Base-by-base conservation (phyloP, 2,113 vertebrate species). In the Gnathonemus longibarbis region DNA sequence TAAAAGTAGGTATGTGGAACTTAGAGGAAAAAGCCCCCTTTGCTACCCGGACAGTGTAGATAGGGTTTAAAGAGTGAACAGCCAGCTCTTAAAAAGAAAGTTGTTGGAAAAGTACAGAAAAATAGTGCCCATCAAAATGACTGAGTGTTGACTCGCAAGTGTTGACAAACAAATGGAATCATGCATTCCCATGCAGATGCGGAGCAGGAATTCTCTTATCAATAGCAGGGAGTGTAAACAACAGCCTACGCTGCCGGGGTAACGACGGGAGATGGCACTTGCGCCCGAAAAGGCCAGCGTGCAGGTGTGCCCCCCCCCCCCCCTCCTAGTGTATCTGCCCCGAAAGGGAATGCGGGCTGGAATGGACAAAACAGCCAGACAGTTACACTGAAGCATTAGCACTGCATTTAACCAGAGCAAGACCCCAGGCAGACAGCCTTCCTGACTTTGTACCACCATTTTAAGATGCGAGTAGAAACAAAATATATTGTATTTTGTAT, bases 141-240 rank as follows among this genome's bases (percentile, higher is more conserved):
- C 4, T 21, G 24, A 50, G 84, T 31, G 35, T 39, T 39, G 9
- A 56, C 8, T 35, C 19, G 15, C 70, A 39, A 77, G 70, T 88
- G 21, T 53, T 74, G 21, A 13, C 49, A 74, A 52, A 66, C 45
- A 10, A 56, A 74, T 49, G 53, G 88, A 48, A 74, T 62, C 87
- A 48, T 5, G 39, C 48, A 88, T 90, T 58, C 70, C 74, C 53
- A 31, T 84, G 74, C 87, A 88, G 39, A 84, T 91, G 83, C 42
- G 80, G 46, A 19, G n/a, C 90, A 66, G 90, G 83, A 89, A 91
- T 89, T 86, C 31, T 35, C 49, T 89, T 89, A 91, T 89, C 88
- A 91, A 91, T 89, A 39, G 80, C 88, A 89, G 88, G 90, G 77
- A 91, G 53, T n/a, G 48, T 70, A 86, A 89, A 88, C 87, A 90